phyloP scores from a whole-genome alignment of 2,888 invertebrate genomes.

The Eupithecia exiguata region DNA sequence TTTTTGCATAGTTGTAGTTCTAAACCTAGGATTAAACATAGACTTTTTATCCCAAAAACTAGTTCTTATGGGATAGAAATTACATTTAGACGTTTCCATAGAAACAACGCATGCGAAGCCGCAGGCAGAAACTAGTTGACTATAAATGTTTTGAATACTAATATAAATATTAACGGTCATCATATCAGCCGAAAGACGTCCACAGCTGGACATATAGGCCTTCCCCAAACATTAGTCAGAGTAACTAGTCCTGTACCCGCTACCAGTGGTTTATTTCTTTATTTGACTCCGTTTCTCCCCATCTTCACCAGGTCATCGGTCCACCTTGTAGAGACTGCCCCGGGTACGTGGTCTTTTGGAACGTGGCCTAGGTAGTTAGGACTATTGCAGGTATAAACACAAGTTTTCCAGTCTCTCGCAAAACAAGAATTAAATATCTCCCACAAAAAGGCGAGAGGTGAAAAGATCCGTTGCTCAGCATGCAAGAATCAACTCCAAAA shows the following conservation, averaged over 20 bases:
- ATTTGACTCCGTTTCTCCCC: background rate
- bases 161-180: no score
- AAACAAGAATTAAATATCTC: background rate
- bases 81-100: no score
- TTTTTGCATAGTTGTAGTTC: no score
- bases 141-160: no score
- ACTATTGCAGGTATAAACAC: background rate
- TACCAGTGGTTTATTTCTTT: no score
- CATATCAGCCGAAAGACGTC: background rate
- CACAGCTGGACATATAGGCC: background rate
- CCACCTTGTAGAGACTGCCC: background rate
- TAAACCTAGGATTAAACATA: no score
- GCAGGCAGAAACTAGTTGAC: no score
- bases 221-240: background rate
- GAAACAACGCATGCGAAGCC: no score
- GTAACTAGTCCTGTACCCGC: background rate
- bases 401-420: background rate
- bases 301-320: background rate
- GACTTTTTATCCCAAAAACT: no score
- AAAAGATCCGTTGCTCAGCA: conserved; percentile 15
- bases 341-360: background rate
- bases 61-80: no score
- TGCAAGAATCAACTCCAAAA: conserved; percentile 26
- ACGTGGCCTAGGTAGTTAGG: background rate
- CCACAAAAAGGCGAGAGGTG: background rate